Conservation (phyloP, 1,140 invertebrate genomes). For the Atopsyche davidsoni region DNA sequence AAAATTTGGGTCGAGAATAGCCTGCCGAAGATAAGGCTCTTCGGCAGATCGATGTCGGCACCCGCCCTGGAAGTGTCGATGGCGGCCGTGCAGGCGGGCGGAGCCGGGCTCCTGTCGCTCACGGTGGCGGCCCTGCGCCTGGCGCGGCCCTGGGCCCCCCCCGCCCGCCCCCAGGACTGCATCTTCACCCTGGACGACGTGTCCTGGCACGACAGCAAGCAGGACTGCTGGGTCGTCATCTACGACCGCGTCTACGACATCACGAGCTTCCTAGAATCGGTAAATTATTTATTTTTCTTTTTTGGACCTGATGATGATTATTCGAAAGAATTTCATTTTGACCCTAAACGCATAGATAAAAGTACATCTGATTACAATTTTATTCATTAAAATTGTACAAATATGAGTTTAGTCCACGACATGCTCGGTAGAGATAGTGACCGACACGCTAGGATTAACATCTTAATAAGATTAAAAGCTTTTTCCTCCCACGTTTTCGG, state of each 20-base stretch:
- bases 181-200: constrained; percentile 58
- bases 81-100: neutral
- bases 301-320: too few species aligned
- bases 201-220: constrained; percentile 55
- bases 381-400: too few species aligned
- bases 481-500: too few species aligned
- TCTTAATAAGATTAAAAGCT: too few species aligned
- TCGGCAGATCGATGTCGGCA: constrained; percentile 36
- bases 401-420: too few species aligned
- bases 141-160: constrained; percentile 41
- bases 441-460: too few species aligned
- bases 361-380: too few species aligned
- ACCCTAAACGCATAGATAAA: too few species aligned
- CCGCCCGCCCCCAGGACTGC: constrained; percentile 37
- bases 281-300: too few species aligned
- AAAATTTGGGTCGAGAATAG: too few species aligned
- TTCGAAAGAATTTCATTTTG: too few species aligned
- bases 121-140: constrained; percentile 45
- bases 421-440: too few species aligned
- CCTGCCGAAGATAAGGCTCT: constrained; percentile 4
- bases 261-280: constrained; percentile 64
- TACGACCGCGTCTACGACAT: constrained; percentile 72
- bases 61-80: constrained; percentile 38
- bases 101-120: constrained; percentile 35
- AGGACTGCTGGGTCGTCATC: constrained; percentile 67